Evolutionary conservation across 1,140 invertebrate genomes (phyloP), one percentile per base, ranked within the genome.

Genomic region (Meteorus sp.): DNA sequence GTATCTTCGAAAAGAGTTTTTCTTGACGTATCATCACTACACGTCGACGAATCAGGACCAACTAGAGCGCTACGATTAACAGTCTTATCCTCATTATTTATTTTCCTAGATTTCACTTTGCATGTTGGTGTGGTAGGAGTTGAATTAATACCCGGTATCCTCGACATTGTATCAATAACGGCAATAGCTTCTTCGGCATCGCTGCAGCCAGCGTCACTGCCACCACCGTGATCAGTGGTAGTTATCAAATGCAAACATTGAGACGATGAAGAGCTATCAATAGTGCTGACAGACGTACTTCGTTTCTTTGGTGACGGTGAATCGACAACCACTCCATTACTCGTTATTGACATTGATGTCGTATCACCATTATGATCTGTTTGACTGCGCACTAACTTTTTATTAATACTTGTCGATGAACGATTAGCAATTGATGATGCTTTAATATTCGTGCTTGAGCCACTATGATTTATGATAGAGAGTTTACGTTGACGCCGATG

Each of bases 171-270:
- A 68, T 76, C 76, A 39, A 72, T 70, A 57, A 69, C 70, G 41
- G 71, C 62, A 56, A 77, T 73, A 56, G 77, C 74, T 73, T 80
- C 76, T 56, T 79, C 77, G 17, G 75, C 76, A 71, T 80, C 76
- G 41, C 76, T 79, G 59, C 73, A 75, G 44, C 69, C 76, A 22
- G 71, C 67, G 61, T 74, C 75, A 62, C 74, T 69, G 64, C 69
- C 77, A 13, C 58, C 77, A 13, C 58, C 72, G 70, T 75, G 65
- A 66, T 78, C 73, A 56, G 73, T 66, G 6, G 70, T 67, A n/a
- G n/a, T n/a, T 59, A 67, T 69, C 27, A 64, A 64, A 62, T 70
- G 62, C 23, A 67, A 51, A 68, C 62, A 67, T 33, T 65, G 70
- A 59, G 67, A 66, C 55, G 70, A 66, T 56, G 70, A 70, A 15